A percentile compares a stretch with the other conserved stretches of the same genome.
Conservation (phyloP, 1,140 invertebrate genomes). For the Megathymus violae region DNA sequence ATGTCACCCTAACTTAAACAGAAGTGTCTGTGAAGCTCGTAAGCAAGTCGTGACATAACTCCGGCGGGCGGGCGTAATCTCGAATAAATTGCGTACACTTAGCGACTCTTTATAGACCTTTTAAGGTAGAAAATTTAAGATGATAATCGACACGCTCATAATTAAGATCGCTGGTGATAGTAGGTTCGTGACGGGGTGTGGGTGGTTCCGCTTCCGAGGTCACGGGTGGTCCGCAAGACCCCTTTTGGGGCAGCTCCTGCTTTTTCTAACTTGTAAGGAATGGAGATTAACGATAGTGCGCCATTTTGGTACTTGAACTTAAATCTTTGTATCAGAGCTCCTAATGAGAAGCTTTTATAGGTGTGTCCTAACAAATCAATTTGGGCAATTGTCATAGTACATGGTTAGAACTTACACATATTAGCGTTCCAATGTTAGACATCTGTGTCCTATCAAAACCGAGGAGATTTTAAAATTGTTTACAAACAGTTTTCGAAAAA, state of each 20-base stretch:
- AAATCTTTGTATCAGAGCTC: slow-evolving; percentile 6
- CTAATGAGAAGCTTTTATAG: background rate
- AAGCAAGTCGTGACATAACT: slow-evolving; percentile 76
- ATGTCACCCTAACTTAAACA: slow-evolving; percentile 52
- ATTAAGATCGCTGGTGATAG: slow-evolving; percentile 78
- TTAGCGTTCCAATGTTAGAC: no score
- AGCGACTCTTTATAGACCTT: slow-evolving; percentile 81
- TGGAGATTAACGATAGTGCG: slow-evolving; percentile 37
- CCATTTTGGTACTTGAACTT: slow-evolving; percentile 44
- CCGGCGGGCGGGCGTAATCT: slow-evolving; percentile 70
- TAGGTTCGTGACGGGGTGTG: slow-evolving; percentile 73
- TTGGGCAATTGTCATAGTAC: no score
- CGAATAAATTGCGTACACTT: slow-evolving; percentile 80
- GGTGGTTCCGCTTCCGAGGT: slow-evolving; percentile 79
- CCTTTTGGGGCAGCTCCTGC: slow-evolving; percentile 53
- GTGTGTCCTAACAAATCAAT: background rate
- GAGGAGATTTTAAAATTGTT: no score
- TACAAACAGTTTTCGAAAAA: no score
- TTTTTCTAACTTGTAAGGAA: slow-evolving; percentile 50
- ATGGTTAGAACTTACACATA: no score
- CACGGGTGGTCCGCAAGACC: slow-evolving; percentile 62
- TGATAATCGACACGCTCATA: slow-evolving; percentile 81
- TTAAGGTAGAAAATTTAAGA: slow-evolving; percentile 82
- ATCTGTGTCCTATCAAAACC: no score
- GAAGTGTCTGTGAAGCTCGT: slow-evolving; percentile 67